Evolutionary conservation across 1,140 invertebrate species (phyloP).

Genomic region (Bombus pascuorum): DNA sequence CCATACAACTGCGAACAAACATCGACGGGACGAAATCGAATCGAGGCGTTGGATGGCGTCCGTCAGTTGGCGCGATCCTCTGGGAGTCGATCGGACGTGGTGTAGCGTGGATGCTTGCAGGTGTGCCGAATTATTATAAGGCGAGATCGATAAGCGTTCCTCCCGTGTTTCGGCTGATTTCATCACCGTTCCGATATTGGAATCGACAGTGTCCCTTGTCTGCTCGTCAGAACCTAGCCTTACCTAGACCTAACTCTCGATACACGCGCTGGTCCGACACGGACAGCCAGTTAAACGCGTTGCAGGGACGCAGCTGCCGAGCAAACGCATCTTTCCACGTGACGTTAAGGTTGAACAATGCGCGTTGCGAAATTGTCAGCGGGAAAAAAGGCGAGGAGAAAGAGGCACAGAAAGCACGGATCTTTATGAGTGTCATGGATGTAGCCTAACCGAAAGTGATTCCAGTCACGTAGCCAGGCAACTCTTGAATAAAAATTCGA

Average conservation of each 20-base stretch:
- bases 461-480: conserved; percentile 43
- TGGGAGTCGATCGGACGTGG: not conserved
- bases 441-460: conserved; percentile 40
- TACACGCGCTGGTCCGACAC: not conserved
- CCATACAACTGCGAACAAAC: too few species aligned
- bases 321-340: not conserved
- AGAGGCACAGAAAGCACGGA: not conserved
- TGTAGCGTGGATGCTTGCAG: not conserved
- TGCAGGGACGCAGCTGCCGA: not conserved
- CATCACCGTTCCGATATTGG: not conserved
- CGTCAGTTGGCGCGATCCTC: not conserved
- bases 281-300: not conserved
- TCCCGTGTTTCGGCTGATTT: not conserved
- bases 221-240: not conserved
- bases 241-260: not conserved
- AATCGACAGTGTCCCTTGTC: not conserved
- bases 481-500: conserved; percentile 54
- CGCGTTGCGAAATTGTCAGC: not conserved
- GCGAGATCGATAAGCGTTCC: conserved; percentile 16
- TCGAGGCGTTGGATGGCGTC: not conserved
- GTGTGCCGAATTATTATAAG: conserved; percentile 29
- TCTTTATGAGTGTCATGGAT: conserved; percentile 40
- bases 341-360: not conserved
- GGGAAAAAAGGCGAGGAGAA: not conserved
- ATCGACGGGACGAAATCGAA: conserved; percentile 13